Evolutionary conservation across 2,113 vertebrate genomes (phyloP), one percentile per base, ranked within the genome.

Genomic region (Phrynosoma platyrhinos): DNA sequence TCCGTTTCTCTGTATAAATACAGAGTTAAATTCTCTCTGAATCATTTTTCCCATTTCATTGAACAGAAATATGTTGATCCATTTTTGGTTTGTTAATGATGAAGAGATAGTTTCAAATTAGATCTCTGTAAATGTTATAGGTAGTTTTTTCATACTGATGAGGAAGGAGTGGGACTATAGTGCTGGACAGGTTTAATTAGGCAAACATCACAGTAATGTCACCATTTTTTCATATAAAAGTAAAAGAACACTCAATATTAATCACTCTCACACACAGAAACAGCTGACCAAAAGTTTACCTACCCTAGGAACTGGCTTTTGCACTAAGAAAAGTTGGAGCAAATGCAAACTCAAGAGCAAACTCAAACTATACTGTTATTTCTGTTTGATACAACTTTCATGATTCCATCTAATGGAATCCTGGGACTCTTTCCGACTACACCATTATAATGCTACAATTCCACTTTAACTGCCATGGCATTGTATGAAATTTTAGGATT

Each of bases 171-270:
- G 42, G 30, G 92, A 75, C 12, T 88, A 0, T 64, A 80, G 79
- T n/a, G 27, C 5, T 53, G 68, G 69, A 4, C 87, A 78, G 36
- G 0, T 78, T 5, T 88, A 85, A 75, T 32, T 30, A 78, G 77
- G 40, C 77, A 89, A 93, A 74, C 27, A 90, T 20, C 7, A 81
- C 4, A 81, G 9, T 16, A 3, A 27, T 25, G 36, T 68, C 36
- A 23, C 4, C 79, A 52, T 25, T 79, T 52, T 14, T 78, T 82
- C 52, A 55, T 25, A 71, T 5, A 52, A 0, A 30, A 79, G 55
- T 23, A 42, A 4, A 25, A 40, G 53, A 66, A 42, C 25, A 79
- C 27, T n/a, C 5, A 2, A 42, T 82, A 62, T 6, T 5, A 1
- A 1, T 86, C 25, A 2, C 36, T 5, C 47, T 47, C 47, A 4